A percentile compares a stretch with the other conserved stretches of the same genome.
Evolutionary conservation across 2,113 vertebrate genomes (phyloP).

Genomic region (Cygnus buccinator): DNA sequence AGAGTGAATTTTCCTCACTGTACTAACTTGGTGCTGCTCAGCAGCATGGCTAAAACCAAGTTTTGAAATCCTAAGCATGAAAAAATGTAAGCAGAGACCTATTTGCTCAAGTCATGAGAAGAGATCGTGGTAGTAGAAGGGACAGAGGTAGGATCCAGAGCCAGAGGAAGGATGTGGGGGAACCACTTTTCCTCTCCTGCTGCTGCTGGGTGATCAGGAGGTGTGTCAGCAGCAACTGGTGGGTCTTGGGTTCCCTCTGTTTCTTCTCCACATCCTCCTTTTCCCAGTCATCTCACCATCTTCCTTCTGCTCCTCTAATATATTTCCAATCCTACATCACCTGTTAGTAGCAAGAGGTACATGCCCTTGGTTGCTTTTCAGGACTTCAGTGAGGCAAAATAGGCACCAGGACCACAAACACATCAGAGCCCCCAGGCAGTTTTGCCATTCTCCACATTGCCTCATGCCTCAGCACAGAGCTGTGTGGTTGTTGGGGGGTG

Average conservation of each 20-base stretch:
- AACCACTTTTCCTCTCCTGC: neutral
- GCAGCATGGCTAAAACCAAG: neutral
- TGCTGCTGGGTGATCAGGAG: neutral
- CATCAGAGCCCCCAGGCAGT: neutral
- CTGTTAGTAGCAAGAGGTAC: neutral
- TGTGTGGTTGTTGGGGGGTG: neutral
- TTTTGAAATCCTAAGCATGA: neutral
- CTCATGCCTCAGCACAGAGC: neutral
- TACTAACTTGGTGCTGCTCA: neutral
- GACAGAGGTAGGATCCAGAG: neutral
- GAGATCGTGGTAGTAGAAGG: neutral
- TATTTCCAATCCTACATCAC: neutral
- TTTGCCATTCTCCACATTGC: neutral
- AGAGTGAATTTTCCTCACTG: neutral
- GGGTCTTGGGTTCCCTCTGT: neutral
- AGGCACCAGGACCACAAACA: neutral
- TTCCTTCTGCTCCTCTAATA: neutral
- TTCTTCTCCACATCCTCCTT: neutral
- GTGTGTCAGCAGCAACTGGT: neutral
- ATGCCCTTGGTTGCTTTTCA: fast-evolving
- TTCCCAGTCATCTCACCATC: neutral
- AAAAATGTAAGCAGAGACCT: neutral
- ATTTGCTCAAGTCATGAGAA: neutral
- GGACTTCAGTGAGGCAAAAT: neutral
- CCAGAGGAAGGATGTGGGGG: neutral